Conservation (phyloP, 1,140 invertebrate species). For the Maconellicoccus hirsutus region DNA sequence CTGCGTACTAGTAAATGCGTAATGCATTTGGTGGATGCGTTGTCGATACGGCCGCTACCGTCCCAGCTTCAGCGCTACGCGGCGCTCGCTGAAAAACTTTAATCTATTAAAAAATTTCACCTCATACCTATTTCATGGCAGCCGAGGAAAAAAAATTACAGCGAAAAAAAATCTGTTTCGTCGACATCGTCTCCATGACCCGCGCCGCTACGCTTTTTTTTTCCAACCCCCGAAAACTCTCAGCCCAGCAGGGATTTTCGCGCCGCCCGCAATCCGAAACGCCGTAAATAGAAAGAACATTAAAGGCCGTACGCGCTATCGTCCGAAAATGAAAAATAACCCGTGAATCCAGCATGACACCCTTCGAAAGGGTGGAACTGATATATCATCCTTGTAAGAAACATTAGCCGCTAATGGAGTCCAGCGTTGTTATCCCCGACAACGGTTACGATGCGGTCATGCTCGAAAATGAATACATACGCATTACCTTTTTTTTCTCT, state of each 20-base stretch:
- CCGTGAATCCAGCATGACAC: constrained; percentile 4
- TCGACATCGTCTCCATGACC: not conserved
- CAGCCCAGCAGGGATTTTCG: not conserved
- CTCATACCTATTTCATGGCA: too few relatives aligned
- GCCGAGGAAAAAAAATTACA: too few relatives aligned
- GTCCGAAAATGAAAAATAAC: constrained; percentile 14
- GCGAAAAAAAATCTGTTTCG: too few relatives aligned
- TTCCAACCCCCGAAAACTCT: not conserved
- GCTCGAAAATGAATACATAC: constrained; percentile 3
- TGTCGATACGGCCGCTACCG: too few relatives aligned
- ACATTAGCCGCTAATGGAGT: constrained; percentile 20
- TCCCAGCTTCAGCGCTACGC: not conserved
- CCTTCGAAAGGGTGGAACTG: constrained; percentile 18
- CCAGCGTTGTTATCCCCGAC: not conserved
- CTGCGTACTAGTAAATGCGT: not conserved
- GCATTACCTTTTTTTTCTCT: not conserved
- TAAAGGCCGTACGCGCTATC: not conserved
- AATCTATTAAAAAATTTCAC: too few relatives aligned
- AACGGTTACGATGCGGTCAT: not conserved
- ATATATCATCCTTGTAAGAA: constrained; percentile 20
- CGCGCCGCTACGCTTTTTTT: too few relatives aligned
- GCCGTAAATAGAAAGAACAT: constrained; percentile 21
- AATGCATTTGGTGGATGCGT: not conserved
- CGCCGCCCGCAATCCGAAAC: not conserved
- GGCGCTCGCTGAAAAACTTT: too few relatives aligned